A percentile compares a stretch with the other conserved stretches of the same genome.
These are phyloP conservation scores for Sciurus vulgaris DNA, from an alignment of 2,797 vertebrate genomes.

Conservation along the genomic window DNA sequence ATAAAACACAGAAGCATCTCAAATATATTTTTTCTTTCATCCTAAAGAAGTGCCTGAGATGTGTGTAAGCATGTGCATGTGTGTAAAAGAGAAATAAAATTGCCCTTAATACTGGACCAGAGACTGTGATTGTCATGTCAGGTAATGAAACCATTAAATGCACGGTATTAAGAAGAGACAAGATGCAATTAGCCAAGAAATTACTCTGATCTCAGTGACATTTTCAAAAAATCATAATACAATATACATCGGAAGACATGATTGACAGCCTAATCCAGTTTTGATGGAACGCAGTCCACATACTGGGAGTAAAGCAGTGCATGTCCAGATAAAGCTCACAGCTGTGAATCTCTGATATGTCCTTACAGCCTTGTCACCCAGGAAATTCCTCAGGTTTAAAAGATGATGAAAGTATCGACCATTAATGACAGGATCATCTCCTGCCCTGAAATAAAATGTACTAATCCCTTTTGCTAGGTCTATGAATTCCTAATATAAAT, in stretches of 20 bases:
- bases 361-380: conserved; percentile 97
- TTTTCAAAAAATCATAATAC: conserved; percentile 99
- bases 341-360: conserved; percentile 99
- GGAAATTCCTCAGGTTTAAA: conserved; percentile 99
- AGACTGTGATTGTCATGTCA: conserved; percentile 93
- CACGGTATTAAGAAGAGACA: conserved; percentile 97
- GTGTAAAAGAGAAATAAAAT: conserved; percentile 74
- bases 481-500: conserved; percentile 99
- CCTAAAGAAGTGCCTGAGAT: conserved; percentile 85
- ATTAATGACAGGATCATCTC: conserved; percentile 99
- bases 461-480: conserved; percentile 99
- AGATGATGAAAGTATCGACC: conserved; percentile 99
- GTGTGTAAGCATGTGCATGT: neutral
- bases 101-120: conserved; percentile 87
- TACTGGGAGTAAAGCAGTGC: conserved; percentile 94
- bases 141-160: conserved; percentile 99
- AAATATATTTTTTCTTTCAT: conserved; percentile 84
- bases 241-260: conserved; percentile 94
- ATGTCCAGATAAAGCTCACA: conserved; percentile 98
- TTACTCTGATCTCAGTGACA: conserved; percentile 99
- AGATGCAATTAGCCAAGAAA: conserved; percentile 99
- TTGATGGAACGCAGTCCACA: conserved; percentile 96
- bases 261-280: conserved; percentile 99
- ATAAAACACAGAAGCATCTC: conserved; percentile 85
- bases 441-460: conserved; percentile 99